phyloP scores from a whole-genome alignment of 2,113 vertebrate genomes.

The Psilopsiagon aurifrons region DNA sequence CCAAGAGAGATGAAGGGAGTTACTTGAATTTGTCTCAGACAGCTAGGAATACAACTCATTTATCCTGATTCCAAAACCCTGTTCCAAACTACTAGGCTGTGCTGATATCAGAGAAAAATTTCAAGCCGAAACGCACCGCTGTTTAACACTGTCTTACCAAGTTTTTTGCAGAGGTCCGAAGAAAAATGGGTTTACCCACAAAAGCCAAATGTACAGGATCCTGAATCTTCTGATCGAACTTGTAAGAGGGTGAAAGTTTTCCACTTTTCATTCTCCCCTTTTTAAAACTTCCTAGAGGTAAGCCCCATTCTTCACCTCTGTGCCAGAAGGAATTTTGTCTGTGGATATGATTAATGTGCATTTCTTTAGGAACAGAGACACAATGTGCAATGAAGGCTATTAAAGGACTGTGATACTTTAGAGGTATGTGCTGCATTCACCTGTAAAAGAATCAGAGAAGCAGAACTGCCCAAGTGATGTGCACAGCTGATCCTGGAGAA shows the following conservation, averaged over 20 bases:
- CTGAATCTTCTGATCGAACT: not conserved
- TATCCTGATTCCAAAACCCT: not conserved
- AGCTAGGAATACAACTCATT: not conserved
- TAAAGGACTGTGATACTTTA: not conserved
- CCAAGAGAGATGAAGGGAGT: constrained; percentile 1
- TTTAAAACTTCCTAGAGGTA: not conserved
- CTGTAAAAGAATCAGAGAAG: not conserved
- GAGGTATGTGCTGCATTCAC: not conserved
- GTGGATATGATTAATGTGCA: not conserved
- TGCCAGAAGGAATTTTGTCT: not conserved
- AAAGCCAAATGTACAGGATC: not conserved
- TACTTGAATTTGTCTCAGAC: not conserved
- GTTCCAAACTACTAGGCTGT: not conserved
- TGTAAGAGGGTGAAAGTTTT: not conserved
- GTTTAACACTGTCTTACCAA: not conserved
- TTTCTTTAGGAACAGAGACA: not conserved
- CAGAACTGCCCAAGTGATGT: not conserved
- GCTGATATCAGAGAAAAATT: not conserved
- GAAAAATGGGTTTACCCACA: not conserved
- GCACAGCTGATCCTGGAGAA: not conserved
- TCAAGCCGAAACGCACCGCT: not conserved
- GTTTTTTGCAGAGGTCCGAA: not conserved
- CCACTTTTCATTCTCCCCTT: not conserved
- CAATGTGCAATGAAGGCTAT: not conserved
- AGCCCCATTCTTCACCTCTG: not conserved